Percentiles rank a stretch among this genome's conserved stretches.
These are phyloP conservation scores for Xestia sexstrigata DNA, from an alignment of 2,888 invertebrate species.

Conservation along the genomic window DNA sequence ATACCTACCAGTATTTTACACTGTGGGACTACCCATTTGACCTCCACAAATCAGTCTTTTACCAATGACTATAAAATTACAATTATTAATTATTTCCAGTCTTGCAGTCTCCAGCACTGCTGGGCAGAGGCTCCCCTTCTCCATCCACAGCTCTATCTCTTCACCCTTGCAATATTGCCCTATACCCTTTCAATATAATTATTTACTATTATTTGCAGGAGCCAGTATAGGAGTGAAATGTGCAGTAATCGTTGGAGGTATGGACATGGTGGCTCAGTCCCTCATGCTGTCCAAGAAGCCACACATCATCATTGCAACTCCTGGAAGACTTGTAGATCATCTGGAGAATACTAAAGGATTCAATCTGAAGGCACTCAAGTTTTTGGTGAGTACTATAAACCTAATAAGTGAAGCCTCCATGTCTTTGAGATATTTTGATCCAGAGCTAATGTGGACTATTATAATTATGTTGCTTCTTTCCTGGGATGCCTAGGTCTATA, in stretches of 20 bases:
- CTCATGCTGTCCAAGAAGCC: constrained; percentile 98
- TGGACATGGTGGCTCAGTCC: constrained; percentile 99
- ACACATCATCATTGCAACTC: constrained; percentile 99
- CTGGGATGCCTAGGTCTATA: background rate
- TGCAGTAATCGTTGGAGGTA: constrained; percentile 99
- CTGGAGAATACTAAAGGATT: constrained; percentile 99
- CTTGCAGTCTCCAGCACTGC: background rate
- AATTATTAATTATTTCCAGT: background rate
- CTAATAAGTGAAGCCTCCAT: background rate
- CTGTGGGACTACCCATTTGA: background rate
- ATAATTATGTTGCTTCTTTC: background rate
- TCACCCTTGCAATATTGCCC: background rate
- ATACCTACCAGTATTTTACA: background rate
- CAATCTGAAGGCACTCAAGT: constrained; percentile 96
- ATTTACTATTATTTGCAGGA: constrained; percentile 91
- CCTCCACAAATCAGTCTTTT: no score
- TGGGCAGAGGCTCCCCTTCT: background rate
- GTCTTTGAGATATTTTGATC: no score
- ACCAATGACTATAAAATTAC: background rate
- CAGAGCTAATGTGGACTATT: background rate
- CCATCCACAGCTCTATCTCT: background rate
- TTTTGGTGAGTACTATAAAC: constrained; percentile 91
- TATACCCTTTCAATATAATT: no score
- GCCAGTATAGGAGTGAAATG: constrained; percentile 98
- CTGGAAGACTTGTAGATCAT: constrained; percentile 98